Percentiles rank a stretch among this genome's conserved stretches.
phyloP scores from a whole-genome alignment of 2,797 vertebrate species.

The Gymnothorax reevesii region DNA sequence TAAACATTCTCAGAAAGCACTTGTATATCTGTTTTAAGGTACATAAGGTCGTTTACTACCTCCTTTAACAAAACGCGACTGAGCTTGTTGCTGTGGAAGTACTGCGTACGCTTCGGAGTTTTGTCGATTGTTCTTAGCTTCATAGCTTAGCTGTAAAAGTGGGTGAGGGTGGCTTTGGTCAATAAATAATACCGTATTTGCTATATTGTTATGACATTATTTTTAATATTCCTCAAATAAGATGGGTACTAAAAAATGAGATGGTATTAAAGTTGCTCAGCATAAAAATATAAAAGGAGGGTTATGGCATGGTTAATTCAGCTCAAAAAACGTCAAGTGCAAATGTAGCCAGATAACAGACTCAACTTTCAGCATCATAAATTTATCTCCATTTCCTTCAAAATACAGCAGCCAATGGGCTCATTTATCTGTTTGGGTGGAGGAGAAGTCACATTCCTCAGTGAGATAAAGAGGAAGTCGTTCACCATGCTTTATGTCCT shows the following conservation, averaged over 20 bases:
- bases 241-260: too few species aligned
- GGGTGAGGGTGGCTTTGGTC: too few species aligned
- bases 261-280: not conserved
- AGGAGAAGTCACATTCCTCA: not conserved
- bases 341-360: not conserved
- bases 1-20: too few species aligned
- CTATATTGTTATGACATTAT: not conserved
- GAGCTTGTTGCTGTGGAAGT: too few species aligned
- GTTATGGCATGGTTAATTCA: not conserved
- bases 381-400: conserved; percentile 16
- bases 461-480: not conserved
- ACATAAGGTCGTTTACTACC: too few species aligned
- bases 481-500: not conserved
- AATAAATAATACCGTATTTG: not conserved
- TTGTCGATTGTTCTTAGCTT: too few species aligned
- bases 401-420: not conserved
- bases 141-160: too few species aligned
- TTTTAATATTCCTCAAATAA: too few species aligned
- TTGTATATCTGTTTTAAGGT: too few species aligned
- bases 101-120: too few species aligned
- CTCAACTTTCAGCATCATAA: not conserved
- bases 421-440: not conserved
- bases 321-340: not conserved
- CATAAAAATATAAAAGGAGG: not conserved
- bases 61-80: too few species aligned